Percentiles rank a stretch among this genome's conserved stretches.
Conservation (phyloP, 2,797 vertebrate genomes). For the Staurois parvus region DNA sequence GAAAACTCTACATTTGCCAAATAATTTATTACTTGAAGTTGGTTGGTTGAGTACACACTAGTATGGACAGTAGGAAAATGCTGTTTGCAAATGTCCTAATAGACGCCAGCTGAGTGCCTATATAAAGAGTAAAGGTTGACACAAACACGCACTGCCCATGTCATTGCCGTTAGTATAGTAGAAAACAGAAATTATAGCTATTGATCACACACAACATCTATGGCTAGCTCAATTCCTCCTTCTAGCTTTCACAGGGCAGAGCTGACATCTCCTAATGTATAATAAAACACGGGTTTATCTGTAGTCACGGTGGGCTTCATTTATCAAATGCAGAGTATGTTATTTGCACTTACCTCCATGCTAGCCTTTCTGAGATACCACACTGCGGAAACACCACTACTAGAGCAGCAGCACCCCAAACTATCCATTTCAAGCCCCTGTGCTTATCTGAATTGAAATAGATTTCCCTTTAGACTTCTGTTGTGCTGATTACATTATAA, state of each 20-base stretch:
- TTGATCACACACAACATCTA: not conserved
- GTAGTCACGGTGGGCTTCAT: not conserved
- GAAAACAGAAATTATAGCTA: not conserved
- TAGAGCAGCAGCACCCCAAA: not conserved
- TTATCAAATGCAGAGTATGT: not conserved
- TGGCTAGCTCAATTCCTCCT: not conserved
- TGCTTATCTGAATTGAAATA: too few species aligned
- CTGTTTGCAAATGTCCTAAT: conserved; percentile 1
- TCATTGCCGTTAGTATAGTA: conserved; percentile 12
- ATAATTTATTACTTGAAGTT: not conserved
- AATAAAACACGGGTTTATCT: not conserved
- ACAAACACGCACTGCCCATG: not conserved
- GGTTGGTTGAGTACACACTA: not conserved
- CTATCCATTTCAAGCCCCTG: too few species aligned
- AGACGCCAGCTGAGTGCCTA: conserved; percentile 6
- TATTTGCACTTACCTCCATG: not conserved
- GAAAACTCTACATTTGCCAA: not conserved
- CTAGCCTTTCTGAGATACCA: not conserved
- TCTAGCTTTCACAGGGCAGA: not conserved
- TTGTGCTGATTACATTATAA: not conserved
- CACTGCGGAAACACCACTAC: not conserved
- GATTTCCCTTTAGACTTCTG: too few species aligned
- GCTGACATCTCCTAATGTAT: conserved; percentile 7
- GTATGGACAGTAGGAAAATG: conserved; percentile 6
- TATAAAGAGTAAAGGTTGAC: conserved; percentile 21